Evolutionary conservation across 2,888 invertebrate species (phyloP), one percentile per base, ranked within the genome.

Genomic region (Lamellibrachia satsuma): DNA sequence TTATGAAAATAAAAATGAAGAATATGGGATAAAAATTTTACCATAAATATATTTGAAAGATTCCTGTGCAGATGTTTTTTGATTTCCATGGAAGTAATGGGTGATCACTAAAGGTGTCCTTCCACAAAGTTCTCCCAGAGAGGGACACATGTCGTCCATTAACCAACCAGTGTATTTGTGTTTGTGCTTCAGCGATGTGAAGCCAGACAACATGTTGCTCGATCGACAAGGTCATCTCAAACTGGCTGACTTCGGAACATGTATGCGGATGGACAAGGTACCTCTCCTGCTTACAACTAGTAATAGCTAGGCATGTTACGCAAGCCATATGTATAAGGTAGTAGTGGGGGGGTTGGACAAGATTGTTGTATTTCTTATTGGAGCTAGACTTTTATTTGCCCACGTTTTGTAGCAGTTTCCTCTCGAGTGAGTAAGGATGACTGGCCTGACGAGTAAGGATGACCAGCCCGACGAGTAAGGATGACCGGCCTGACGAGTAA

Each of bases 191-290:
- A 97, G 99, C 95, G 99, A 99, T 97, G 99, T 99, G 0, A 99
- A 99, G 97, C 99, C 99, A 92, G 99, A 99, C 96, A 99, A 99
- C 97, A 99, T 99, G 99, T 97, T 99, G 94, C 97, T 99, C 95
- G 99, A 99, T 96, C 98, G 98, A 96, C 97, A 98, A 96, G 99
- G 99, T 8, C 99, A 99, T 97, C 97, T 99, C 93, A 99, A 99
- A 97, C 97, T 99, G 95, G 99, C 99, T n/a, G 99, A 99, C 97
- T 99, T 99, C 97, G 99, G 99, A 92, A 99, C 99, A 27, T 99
- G 99, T 97, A 99, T 99, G 98, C 97, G 99, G 96, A 99, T 99
- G 99, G 99, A 99, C 95, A 97, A 97, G 94, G 97, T 97, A 96
- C 93, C 94, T 92, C 7, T 39, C 15, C 11, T 55, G 52, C 55